These are phyloP conservation scores for Acanthis flammea DNA, from an alignment of 2,797 vertebrate species.

Conservation along the genomic window DNA sequence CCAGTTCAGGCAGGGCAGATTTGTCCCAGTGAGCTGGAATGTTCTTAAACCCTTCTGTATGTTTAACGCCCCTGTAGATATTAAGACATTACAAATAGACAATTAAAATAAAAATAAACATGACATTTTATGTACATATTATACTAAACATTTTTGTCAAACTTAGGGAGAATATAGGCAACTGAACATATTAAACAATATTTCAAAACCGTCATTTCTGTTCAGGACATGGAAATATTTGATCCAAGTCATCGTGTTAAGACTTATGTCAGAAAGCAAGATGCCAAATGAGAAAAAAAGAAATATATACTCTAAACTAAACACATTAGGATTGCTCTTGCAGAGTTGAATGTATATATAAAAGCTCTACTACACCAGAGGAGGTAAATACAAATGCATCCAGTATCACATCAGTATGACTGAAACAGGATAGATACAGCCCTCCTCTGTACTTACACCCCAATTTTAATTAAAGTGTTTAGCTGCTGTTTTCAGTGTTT, in stretches of 20 bases:
- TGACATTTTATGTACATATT: neutral
- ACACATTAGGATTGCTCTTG: neutral
- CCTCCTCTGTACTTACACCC: neutral
- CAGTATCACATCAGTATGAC: neutral
- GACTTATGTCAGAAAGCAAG: neutral
- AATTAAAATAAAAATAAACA: neutral
- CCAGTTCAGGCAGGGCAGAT: conserved; percentile 76
- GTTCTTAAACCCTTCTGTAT: conserved; percentile 23
- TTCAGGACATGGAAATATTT: neutral
- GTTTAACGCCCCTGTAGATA: conserved; percentile 48
- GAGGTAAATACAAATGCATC: neutral
- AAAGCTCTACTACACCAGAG: neutral
- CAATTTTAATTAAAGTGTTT: neutral
- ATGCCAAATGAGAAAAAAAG: neutral
- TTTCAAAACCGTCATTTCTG: neutral
- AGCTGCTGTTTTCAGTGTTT: neutral
- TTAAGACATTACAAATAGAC: neutral
- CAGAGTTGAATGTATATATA: neutral
- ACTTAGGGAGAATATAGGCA: neutral
- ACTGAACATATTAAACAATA: neutral
- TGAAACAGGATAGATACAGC: neutral
- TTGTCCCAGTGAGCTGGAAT: conserved; percentile 88
- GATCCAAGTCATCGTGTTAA: neutral
- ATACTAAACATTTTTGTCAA: neutral
- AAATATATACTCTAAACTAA: neutral